These are phyloP conservation scores for Steinernema feltiae DNA, from an alignment of 1,140 invertebrate genomes.

Conservation along the genomic window DNA sequence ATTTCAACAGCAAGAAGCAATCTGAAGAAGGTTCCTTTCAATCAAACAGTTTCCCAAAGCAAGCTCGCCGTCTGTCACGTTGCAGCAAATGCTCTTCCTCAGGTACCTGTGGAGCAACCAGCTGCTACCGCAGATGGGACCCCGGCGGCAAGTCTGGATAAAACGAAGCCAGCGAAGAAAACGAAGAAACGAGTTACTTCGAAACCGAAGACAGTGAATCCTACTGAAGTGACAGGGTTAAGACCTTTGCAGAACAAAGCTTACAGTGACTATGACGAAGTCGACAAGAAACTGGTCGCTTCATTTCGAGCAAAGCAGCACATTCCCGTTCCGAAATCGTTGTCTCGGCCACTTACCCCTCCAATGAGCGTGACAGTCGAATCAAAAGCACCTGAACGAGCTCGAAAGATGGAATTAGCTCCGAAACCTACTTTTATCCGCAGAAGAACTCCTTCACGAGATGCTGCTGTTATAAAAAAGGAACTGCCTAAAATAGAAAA, in stretches of 20 bases:
- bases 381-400: not conserved
- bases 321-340: not conserved
- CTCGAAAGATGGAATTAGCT: not conserved
- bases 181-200: not conserved
- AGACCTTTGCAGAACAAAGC: not conserved
- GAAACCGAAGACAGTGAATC: not conserved
- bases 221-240: too few relatives aligned
- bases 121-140: too few relatives aligned
- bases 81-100: not conserved
- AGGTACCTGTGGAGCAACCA: not conserved
- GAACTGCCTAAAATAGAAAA: too few relatives aligned
- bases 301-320: not conserved
- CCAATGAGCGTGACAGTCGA: not conserved
- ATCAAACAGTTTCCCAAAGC: not conserved
- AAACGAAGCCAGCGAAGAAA: not conserved
- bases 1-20: not conserved
- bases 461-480: too few relatives aligned
- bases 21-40: not conserved
- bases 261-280: conserved; percentile 1
- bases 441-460: not conserved
- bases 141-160: not conserved
- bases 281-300: not conserved
- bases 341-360: not conserved
- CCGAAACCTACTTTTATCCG: not conserved
- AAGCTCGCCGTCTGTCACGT: conserved; percentile 1